Evolutionary conservation across 2,888 invertebrate species (phyloP).

Genomic region (Glaucopsyche alexis): DNA sequence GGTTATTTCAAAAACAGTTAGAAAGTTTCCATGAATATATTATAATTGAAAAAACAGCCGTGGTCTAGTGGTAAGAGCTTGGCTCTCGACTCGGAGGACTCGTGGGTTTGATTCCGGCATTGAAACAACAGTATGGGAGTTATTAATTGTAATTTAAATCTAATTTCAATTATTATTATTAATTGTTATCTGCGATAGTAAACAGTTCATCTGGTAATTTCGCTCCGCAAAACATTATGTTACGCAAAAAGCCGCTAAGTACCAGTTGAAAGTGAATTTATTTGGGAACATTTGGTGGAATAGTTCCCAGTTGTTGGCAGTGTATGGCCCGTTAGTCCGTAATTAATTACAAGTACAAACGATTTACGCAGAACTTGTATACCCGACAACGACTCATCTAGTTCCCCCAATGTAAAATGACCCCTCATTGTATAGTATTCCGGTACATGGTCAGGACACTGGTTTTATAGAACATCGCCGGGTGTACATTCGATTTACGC

Average conservation of each 20-base stretch:
- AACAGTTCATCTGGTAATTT: neutral
- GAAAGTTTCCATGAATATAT: no score
- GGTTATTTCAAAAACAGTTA: no score
- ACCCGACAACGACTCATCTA: neutral
- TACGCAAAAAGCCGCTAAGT: slow-evolving; percentile 35
- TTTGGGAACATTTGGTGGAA: slow-evolving; percentile 37
- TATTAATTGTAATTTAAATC: no score
- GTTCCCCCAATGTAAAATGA: neutral
- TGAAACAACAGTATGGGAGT: no score
- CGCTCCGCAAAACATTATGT: slow-evolving; percentile 12
- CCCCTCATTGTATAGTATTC: neutral
- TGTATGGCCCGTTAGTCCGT: slow-evolving; percentile 49
- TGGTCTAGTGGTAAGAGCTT: no score
- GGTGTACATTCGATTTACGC: slow-evolving; percentile 43
- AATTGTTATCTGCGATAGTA: neutral
- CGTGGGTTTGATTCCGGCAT: no score
- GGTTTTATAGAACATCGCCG: neutral
- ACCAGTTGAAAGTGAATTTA: slow-evolving; percentile 46
- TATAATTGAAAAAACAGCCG: no score
- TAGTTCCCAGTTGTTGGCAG: slow-evolving; percentile 41
- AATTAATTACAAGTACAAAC: slow-evolving; percentile 58
- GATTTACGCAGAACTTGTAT: slow-evolving; percentile 36
- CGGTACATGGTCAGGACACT: neutral
- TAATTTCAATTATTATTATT: no score
- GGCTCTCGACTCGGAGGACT: no score